Evolutionary conservation across 1,140 invertebrate genomes (phyloP), one percentile per base, ranked within the genome.

Genomic region (Chironomus tepperi): DNA sequence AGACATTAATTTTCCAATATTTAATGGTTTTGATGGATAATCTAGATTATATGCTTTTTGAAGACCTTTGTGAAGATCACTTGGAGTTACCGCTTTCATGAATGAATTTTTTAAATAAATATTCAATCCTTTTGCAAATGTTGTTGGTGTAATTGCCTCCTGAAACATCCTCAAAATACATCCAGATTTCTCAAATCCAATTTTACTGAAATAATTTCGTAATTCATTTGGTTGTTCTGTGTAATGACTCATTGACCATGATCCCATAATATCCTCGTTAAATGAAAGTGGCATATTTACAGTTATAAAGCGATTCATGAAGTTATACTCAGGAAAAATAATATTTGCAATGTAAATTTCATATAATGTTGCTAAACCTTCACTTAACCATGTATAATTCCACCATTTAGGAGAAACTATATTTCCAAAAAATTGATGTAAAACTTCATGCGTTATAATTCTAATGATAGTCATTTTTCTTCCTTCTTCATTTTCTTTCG

Each of bases 1-100:
- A 77, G 93, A 90, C 91, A 95, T 93, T 75, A 94, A 88, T 8
- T 83, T 84, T 88, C 21, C 21, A 19, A 70, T 21, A 19, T 70
- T 16, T 9, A 70, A 70, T 21, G 18, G n/a, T 5, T 57, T 57
- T 57, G 47, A 12, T 57, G 47, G 18, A 21, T 18, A 8, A 8
- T 19, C 18, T 10, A 19, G 3, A 57, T 57, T 12, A 57, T 57
- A 57, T n/a, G 12, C 47, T 5, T 12, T n/a, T 57, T 57, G 47
- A 5, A 57, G n/a, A 12, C n/a, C 5, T 57, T 3, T 15, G 15
- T 57, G 47, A 8, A 57, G 15, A 3, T 57, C 47, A 57, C 15
- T n/a, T 1, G 47, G 47, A 15, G 47, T 57, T 57, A n/a, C 47
- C 15, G 47, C 47, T 15, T 57, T 57, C 3, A 57, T n/a, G n/a